These are phyloP conservation scores for Pristionchus entomophagus DNA, from an alignment of 2,888 invertebrate genomes.

Conservation along the genomic window DNA sequence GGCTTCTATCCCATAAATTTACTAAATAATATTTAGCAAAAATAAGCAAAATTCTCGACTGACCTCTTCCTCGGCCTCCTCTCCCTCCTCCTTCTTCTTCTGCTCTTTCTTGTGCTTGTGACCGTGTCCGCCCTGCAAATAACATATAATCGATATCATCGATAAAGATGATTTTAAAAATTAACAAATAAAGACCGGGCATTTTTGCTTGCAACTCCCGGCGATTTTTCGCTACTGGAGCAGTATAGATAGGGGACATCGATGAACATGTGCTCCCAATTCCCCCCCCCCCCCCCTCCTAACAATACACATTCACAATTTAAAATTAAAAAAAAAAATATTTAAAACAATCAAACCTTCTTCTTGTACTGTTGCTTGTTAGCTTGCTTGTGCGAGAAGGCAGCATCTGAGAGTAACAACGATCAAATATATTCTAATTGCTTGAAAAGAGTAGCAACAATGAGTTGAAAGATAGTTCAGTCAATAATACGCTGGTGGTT, in stretches of 20 bases:
- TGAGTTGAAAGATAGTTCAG: too few relatives aligned
- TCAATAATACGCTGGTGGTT: too few relatives aligned
- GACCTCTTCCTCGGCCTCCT: neutral
- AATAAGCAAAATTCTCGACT: too few relatives aligned
- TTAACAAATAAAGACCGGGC: neutral
- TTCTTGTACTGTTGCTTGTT: constrained; percentile 48
- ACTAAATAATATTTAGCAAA: too few relatives aligned
- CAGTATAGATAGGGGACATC: too few relatives aligned
- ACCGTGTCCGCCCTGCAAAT: neutral
- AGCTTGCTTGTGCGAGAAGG: constrained; percentile 49
- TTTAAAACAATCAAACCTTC: neutral
- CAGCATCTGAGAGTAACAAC: constrained; percentile 1
- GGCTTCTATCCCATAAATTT: too few relatives aligned
- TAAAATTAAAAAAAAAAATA: neutral
- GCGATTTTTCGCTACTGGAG: too few relatives aligned
- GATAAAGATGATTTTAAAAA: neutral
- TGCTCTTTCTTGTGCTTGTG: constrained; percentile 42
- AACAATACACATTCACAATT: neutral
- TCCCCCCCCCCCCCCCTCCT: too few relatives aligned
- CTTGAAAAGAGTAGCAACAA: neutral
- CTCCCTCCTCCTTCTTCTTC: constrained; percentile 27
- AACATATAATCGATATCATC: too few relatives aligned
- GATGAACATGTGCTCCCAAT: too few relatives aligned
- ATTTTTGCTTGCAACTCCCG: too few relatives aligned
- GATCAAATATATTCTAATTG: neutral